Base-by-base conservation (phyloP, 1,140 invertebrate genomes). In the Bombus polaris region DNA sequence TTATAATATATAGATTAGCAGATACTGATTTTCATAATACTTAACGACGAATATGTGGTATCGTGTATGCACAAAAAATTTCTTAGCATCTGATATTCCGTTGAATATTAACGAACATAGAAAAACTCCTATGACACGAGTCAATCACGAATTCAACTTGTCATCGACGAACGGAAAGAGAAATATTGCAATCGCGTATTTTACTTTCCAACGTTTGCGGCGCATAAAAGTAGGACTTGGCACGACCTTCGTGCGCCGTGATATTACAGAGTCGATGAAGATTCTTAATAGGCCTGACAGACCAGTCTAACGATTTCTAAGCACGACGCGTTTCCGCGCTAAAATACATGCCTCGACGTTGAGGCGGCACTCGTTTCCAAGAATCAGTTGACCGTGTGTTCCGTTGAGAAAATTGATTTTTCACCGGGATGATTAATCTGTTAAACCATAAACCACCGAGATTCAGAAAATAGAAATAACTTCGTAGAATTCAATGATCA, bases 401-500 rank as follows among this genome's bases (percentile, higher is more conserved):
- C 57, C 62, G 53, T 9, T 39, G 59, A 39, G 72, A 70, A 84
- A 84, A 84, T 57, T 65, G 68, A 82, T 83, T 78, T 42, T 65
- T 83, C 74, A 47, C 42, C 42, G 62, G 9, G 18, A 65, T 79
- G 71, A 84, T 89, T 89, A 77, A 89, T 88, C 72, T 13, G 4
- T 53, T 39, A 28, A 6, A 81, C 32, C 39, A 3, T 44, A 22
- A 13, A 1, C 18, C 10, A 73, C 10, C 2, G 3, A 25, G 32
- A 35, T 9, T 53, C 28, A 13, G 57, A 57, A 70, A 87, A 47
- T 53, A 53, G 47, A 53, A 22, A 1, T 3, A 35, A 42, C 10
- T 88, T 82, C 83, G 68, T 44, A 53, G 87, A 88, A 89, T 79
- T 72, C 59, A 18, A 66, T 3, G 37, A 88, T 81, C 32, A 13